Percentiles rank a stretch among this genome's conserved stretches.
Conservation (phyloP, 2,113 vertebrate species). For the Prochilodus magdalenae region DNA sequence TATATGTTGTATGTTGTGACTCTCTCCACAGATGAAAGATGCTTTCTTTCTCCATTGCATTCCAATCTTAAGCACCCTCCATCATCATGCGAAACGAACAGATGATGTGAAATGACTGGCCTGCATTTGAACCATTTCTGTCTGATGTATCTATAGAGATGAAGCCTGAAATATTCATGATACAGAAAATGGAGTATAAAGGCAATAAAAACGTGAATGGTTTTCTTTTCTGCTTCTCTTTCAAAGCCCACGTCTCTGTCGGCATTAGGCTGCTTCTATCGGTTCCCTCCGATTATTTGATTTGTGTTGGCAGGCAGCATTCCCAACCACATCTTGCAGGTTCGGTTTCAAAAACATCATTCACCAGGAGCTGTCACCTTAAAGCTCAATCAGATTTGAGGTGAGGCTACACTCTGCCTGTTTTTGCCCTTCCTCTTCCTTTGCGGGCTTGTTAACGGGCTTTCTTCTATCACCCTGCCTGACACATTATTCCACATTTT, state of each 20-base stretch:
- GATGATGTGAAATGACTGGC: neutral
- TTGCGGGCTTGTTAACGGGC: neutral
- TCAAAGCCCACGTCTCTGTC: neutral
- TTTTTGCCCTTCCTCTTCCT: neutral
- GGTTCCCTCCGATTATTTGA: constrained; percentile 1
- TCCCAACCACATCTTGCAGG: neutral
- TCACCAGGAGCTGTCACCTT: neutral
- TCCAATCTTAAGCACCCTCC: constrained; percentile 1
- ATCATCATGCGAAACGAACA: constrained; percentile 6
- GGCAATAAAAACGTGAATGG: neutral
- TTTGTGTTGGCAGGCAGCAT: neutral
- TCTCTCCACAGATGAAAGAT: neutral
- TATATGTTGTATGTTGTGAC: constrained; percentile 3
- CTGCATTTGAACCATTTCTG: neutral
- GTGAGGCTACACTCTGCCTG: neutral
- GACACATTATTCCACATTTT: neutral
- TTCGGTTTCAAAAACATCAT: neutral
- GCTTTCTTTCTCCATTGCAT: neutral
- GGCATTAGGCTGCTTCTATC: neutral
- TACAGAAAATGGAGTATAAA: constrained; percentile 11
- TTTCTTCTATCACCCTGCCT: neutral
- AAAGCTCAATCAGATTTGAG: neutral
- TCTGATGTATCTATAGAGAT: neutral
- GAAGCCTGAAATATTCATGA: neutral
- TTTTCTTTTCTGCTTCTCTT: neutral